Conservation (phyloP, 2,888 invertebrate species). For the Pseudoips prasinana region DNA sequence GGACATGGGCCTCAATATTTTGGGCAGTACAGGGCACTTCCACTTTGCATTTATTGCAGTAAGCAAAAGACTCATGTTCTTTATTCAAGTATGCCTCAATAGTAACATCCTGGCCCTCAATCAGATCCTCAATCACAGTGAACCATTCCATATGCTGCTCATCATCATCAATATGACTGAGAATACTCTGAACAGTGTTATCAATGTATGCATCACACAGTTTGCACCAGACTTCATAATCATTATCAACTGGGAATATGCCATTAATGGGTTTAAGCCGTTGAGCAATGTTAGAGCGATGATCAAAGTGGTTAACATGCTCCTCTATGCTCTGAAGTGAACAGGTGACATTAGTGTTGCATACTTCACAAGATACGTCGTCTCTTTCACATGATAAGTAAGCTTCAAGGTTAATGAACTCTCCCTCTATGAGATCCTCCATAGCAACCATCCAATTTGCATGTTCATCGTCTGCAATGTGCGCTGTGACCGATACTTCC, state of each 20-base stretch:
- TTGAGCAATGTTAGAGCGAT: slow-evolving; percentile 49
- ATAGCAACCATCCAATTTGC: slow-evolving; percentile 56
- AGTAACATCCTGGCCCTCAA: slow-evolving; percentile 48
- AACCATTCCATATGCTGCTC: slow-evolving; percentile 56
- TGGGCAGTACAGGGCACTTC: slow-evolving; percentile 44
- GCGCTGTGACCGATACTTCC: slow-evolving; percentile 50
- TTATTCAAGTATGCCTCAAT: slow-evolving; percentile 45
- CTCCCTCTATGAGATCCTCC: slow-evolving; percentile 56
- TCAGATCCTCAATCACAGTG: slow-evolving; percentile 50
- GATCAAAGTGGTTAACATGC: slow-evolving; percentile 53
- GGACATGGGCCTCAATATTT: slow-evolving; percentile 50
- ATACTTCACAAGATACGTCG: slow-evolving; percentile 53
- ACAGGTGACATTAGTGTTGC: slow-evolving; percentile 42
- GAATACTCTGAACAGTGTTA: slow-evolving; percentile 41
- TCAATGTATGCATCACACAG: slow-evolving; percentile 50
- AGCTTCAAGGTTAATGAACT: slow-evolving; percentile 51
- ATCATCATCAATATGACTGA: slow-evolving; percentile 54
- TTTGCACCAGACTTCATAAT: slow-evolving; percentile 58
- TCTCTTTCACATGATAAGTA: slow-evolving; percentile 52
- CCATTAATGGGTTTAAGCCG: slow-evolving; percentile 53
- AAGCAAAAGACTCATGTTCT: slow-evolving; percentile 51
- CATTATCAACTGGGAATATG: slow-evolving; percentile 47
- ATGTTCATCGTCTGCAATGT: slow-evolving; percentile 52
- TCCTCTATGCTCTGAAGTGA: slow-evolving; percentile 46
- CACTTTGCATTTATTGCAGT: slow-evolving; percentile 53